Evolutionary conservation across 2,113 vertebrate species (phyloP).

Genomic region (Pteropus alecto): DNA sequence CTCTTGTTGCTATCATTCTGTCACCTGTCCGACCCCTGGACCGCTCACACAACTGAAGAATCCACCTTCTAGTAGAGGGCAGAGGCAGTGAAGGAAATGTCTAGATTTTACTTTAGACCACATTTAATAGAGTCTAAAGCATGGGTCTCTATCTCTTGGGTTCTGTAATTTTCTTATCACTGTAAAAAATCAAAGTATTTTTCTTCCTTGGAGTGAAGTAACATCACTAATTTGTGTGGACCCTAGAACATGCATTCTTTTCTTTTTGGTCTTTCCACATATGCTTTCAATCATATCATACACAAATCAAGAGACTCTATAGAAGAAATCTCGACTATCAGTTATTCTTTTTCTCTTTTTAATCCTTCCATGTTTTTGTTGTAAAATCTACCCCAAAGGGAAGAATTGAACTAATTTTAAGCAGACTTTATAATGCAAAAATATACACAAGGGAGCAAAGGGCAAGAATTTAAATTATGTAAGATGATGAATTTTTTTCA

Average conservation of each 20-base stretch:
- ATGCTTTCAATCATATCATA: not conserved
- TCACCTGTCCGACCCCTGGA: not conserved
- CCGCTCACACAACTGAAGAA: not conserved
- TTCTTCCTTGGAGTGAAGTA: not conserved
- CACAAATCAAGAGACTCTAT: constrained; percentile 6
- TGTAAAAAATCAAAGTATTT: not conserved
- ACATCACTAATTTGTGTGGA: not conserved
- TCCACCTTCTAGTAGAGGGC: not conserved
- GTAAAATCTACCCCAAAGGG: constrained; percentile 52
- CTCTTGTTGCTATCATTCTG: not conserved
- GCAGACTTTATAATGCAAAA: constrained; percentile 61
- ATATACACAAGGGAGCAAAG: constrained; percentile 61
- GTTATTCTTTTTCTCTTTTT: constrained; percentile 10
- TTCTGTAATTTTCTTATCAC: not conserved
- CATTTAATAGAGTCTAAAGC: not conserved
- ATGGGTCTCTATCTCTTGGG: not conserved
- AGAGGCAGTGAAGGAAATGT: not conserved
- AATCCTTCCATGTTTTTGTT: constrained; percentile 49
- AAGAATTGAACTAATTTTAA: constrained; percentile 65
- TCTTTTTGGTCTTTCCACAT: not conserved
- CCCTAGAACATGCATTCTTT: not conserved
- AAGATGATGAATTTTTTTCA: constrained; percentile 65
- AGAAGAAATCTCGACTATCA: not conserved
- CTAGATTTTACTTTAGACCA: not conserved
- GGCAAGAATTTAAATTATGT: constrained; percentile 69